phyloP scores from a whole-genome alignment of 2,797 vertebrate genomes.

The Tangara arthus region DNA sequence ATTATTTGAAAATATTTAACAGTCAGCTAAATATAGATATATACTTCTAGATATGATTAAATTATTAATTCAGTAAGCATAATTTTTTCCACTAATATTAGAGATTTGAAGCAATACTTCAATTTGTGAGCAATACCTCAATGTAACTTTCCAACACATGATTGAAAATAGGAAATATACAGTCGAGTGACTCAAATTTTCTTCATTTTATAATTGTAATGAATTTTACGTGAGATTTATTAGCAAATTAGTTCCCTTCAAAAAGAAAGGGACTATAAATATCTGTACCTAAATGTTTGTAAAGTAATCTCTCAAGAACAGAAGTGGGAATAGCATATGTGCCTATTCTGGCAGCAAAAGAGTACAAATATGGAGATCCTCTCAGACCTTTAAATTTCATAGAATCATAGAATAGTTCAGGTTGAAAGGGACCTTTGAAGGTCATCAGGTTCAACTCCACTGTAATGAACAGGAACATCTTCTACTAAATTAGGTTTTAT shows the following conservation, averaged over 20 bases:
- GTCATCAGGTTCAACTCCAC: not conserved
- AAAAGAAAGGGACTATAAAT: not conserved
- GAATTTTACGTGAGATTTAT: not conserved
- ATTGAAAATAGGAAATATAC: not conserved
- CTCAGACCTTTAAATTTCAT: not conserved
- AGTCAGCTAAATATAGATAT: not conserved
- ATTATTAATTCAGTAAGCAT: not conserved
- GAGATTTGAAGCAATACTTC: not conserved
- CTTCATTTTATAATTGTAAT: not conserved
- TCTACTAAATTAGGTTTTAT: not conserved
- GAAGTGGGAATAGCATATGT: accelerated
- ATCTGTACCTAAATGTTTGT: not conserved
- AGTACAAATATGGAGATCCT: not conserved
- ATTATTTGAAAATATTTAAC: not conserved
- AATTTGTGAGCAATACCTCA: too few species aligned
- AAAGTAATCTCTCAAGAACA: not conserved
- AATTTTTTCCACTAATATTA: not conserved
- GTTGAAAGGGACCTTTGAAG: not conserved
- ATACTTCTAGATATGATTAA: not conserved
- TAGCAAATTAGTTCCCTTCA: not conserved
- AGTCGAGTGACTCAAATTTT: not conserved
- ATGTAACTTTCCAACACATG: not conserved
- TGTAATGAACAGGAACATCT: not conserved
- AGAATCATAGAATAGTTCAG: not conserved
- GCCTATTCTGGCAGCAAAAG: not conserved